Base-by-base conservation (phyloP, 2,888 invertebrate species). In the Morpho helenor region DNA sequence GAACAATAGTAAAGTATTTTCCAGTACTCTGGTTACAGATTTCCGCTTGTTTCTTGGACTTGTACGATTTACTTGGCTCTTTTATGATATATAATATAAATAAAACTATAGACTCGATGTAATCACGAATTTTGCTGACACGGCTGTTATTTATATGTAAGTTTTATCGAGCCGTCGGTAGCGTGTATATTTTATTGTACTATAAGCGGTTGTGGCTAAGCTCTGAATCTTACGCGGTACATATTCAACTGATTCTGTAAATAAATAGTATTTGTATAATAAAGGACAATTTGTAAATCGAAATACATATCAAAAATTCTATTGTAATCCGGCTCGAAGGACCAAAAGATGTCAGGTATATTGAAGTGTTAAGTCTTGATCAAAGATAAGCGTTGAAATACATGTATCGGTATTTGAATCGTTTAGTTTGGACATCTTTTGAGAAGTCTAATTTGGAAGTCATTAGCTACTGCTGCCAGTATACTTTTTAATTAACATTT, bases 1-100 rank as follows among this genome's bases (percentile, higher is more conserved):
- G 89, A 89, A 82, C 89, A 89, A 90, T 82, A 87, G 84, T 74
- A 72, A n/a, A 70, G 79, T 87, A 87, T 49, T 53, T 45, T 50
- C 56, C 61, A 45, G 51, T 59, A 44, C 42, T n/a, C 31, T 23
- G 42, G n/a, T 54, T 48, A 23, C 22, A 40, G n/a, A 45, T 41
- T 16, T 49, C 22, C 6, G 8, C 45, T 45, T 45, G 10, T 8
- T 45, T 10, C 10, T 31, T 31, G 31, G 31, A 31, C 3, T 31
- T 31, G 16, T 16, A 57, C 42, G 51, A 51, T 44, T 54, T 52
- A 46, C 53, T 61, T 54, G 47, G 61, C 61, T 63, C 59, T 64
- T 59, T 59, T 40, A 41, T 41, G 42, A 23, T 16, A 48, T 42
- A 41, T 16, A 42, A 55, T 42, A 55, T 23, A 48, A 23, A 50